Base-by-base conservation (phyloP, 2,888 invertebrate genomes). In the Archaeoteleia sp. region DNA sequence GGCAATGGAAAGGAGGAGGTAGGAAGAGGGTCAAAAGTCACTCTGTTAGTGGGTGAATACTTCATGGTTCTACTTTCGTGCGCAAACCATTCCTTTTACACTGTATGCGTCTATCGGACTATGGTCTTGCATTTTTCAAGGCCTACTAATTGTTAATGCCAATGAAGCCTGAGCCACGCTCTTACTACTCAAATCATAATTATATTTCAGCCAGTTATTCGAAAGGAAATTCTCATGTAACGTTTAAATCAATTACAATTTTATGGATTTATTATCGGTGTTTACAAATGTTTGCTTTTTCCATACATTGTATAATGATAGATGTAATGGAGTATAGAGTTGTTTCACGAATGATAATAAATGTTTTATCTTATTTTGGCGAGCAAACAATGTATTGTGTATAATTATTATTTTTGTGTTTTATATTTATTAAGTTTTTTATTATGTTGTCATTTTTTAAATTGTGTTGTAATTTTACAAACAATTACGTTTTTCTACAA, bases 41-140 rank as follows among this genome's bases (percentile, higher is more conserved):
- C 61, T 79, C 79, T 77, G 79, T 80, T 75, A 80, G 79, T 82
- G 81, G 81, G 81, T 81, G 78, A 81, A 73, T 69, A 74, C 57
- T 63, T 67, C 67, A 48, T 65, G 73, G 75, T 74, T 70, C 80
- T 74, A 78, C 81, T 81, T 81, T 81, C 81, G 43, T 79, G 68
- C 46, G 30, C 67, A 35, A 40, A 45, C 49, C 66, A 45, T 68
- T 66, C 53, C 51, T 63, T 67, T 70, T 72, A 57, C 60, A 53
- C 51, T 48, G 13, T 34, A 49, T 65, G 68, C 70, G 53, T 51
- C 53, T 49, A 61, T 53, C 49, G 45, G 57, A 45, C 42, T 30
- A 9, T 25, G 39, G 10, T 66, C 32, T 42, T 60, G 55, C 68
- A 48, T 68, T 69, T 67, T 69, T 65, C 69, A 69, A 69, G 69